These are phyloP conservation scores for Steromphala cineraria DNA, from an alignment of 2,888 invertebrate species.

Conservation along the genomic window DNA sequence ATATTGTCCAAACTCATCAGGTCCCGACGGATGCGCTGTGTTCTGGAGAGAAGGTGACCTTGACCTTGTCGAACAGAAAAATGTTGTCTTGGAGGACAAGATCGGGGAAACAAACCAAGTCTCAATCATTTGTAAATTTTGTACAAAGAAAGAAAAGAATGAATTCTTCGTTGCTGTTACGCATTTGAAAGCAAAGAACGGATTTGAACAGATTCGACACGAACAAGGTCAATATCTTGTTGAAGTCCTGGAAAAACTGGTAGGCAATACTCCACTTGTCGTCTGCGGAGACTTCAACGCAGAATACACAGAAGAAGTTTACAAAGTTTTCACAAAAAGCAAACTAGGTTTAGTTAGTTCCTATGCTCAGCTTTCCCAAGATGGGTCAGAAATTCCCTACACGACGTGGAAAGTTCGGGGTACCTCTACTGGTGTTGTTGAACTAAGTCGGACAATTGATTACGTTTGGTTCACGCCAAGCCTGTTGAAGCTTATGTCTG, in stretches of 20 bases:
- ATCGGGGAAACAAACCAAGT: slow-evolving; percentile 75
- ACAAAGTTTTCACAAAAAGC: slow-evolving; percentile 78
- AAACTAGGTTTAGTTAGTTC: slow-evolving; percentile 67
- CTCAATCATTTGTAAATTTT: slow-evolving; percentile 78
- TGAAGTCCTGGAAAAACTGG: slow-evolving; percentile 45
- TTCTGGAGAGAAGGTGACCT: slow-evolving; percentile 83
- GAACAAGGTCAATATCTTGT: slow-evolving; percentile 62
- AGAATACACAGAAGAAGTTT: slow-evolving; percentile 84
- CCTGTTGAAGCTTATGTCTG: slow-evolving; percentile 78
- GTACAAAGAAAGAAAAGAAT: slow-evolving; percentile 74
- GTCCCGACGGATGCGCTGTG: slow-evolving; percentile 87
- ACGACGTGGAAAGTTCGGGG: slow-evolving; percentile 86
- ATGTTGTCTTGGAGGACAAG: slow-evolving; percentile 47
- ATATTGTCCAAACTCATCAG: slow-evolving; percentile 83
- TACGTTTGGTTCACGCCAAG: slow-evolving; percentile 77
- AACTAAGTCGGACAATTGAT: slow-evolving; percentile 85
- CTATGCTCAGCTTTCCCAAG: slow-evolving; percentile 63
- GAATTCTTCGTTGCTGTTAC: slow-evolving; percentile 84
- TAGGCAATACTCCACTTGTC: slow-evolving; percentile 77
- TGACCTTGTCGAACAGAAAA: slow-evolving; percentile 76
- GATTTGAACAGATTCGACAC: slow-evolving; percentile 71
- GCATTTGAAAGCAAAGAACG: slow-evolving; percentile 84
- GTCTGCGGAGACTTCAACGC: slow-evolving; percentile 87
- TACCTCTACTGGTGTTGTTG: slow-evolving; percentile 76
- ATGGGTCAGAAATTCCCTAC: slow-evolving; percentile 81